Evolutionary conservation across 1,140 invertebrate species (phyloP).

Genomic region (Drosophila nigrodunni): DNA sequence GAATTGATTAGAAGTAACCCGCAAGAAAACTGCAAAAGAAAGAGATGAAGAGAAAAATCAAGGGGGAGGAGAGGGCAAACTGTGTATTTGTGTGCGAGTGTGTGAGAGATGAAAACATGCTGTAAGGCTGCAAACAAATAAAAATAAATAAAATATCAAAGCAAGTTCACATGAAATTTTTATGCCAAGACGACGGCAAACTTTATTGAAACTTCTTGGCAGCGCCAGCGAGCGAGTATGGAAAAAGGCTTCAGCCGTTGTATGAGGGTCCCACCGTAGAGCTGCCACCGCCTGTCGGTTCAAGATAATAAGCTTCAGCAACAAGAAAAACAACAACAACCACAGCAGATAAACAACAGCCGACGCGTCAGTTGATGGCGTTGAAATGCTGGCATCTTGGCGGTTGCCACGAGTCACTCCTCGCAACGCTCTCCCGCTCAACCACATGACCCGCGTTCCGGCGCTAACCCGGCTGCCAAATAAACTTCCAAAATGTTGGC

Average conservation of each 20-base stretch:
- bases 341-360: slow-evolving; percentile 64
- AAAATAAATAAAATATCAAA: slow-evolving; percentile 83
- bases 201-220: slow-evolving; percentile 68
- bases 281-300: slow-evolving; percentile 43
- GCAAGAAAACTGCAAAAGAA: slow-evolving; percentile 7
- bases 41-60: background rate
- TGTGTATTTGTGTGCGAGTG: background rate
- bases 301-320: slow-evolving; percentile 64
- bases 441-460: slow-evolving; percentile 24
- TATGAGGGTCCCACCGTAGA: slow-evolving; percentile 7
- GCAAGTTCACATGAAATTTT: slow-evolving; percentile 74
- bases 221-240: slow-evolving; percentile 27
- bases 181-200: slow-evolving; percentile 55
- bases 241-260: slow-evolving; percentile 36
- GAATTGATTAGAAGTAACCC: slow-evolving; percentile 76
- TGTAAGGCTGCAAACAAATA: slow-evolving; percentile 54
- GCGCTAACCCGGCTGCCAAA: slow-evolving; percentile 57
- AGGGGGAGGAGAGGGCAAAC: background rate
- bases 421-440: background rate
- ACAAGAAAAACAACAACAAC: slow-evolving; percentile 6
- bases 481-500: slow-evolving; percentile 80
- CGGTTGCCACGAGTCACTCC: slow-evolving; percentile 33
- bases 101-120: slow-evolving; percentile 4
- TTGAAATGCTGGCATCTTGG: slow-evolving; percentile 56
- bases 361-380: slow-evolving; percentile 33